Evolutionary conservation across 2,113 vertebrate species (phyloP).

Genomic region (Phaetusa simplex): DNA sequence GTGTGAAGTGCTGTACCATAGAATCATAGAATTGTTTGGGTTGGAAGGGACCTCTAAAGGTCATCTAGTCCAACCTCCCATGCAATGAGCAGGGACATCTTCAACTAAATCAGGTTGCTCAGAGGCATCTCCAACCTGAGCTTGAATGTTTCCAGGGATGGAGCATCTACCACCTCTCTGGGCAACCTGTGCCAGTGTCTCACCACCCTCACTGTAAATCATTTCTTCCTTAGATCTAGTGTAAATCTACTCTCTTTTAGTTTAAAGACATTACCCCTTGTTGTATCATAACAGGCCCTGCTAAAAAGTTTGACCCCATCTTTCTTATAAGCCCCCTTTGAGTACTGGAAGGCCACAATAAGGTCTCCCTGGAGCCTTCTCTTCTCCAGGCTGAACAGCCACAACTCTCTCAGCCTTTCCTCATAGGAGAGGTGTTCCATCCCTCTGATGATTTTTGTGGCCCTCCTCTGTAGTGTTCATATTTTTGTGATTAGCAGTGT

Average conservation of each 20-base stretch:
- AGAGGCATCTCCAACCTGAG: not conserved
- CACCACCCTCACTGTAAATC: not conserved
- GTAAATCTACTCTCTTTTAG: not conserved
- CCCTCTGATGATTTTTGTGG: not conserved
- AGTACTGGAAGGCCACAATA: not conserved
- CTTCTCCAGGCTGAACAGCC: not conserved
- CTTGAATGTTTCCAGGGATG: not conserved
- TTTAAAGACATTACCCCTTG: not conserved
- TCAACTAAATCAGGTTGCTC: not conserved
- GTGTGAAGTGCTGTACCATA: not conserved
- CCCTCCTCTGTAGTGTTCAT: not conserved
- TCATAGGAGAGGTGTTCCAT: not conserved
- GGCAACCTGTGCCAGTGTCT: not conserved
- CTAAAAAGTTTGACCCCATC: not conserved
- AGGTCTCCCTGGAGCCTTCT: not conserved
- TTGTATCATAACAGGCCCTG: not conserved
- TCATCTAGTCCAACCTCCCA: not conserved
- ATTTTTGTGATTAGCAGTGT: not conserved
- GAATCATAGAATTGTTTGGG: not conserved
- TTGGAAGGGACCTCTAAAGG: not conserved
- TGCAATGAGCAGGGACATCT: not conserved
- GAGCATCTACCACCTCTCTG: not conserved
- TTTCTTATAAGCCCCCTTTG: not conserved
- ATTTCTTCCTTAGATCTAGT: not conserved
- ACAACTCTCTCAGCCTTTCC: not conserved